Conservation (phyloP, 2,888 invertebrate genomes). For the Dolichopus griseipennis region DNA sequence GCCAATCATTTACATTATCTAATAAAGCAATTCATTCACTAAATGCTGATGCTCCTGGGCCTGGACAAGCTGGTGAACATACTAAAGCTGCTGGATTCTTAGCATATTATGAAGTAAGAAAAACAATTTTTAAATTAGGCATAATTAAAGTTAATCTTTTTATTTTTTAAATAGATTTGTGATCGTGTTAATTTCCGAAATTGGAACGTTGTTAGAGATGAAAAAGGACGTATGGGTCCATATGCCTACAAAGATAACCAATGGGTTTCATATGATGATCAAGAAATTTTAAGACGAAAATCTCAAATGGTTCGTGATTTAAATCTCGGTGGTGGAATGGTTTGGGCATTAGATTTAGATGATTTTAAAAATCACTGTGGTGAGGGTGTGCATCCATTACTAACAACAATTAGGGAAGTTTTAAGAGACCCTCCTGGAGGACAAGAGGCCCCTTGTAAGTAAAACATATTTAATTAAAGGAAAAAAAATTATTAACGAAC, state of each 20-base stretch:
- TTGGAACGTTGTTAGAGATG: constrained; percentile 74
- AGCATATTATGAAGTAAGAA: constrained; percentile 72
- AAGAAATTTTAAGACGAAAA: constrained; percentile 67
- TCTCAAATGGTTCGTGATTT: constrained; percentile 67
- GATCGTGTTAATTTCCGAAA: constrained; percentile 66
- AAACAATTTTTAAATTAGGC: too few species aligned
- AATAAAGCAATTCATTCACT: constrained; percentile 55
- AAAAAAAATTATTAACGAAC: neutral
- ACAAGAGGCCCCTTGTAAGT: constrained; percentile 33
- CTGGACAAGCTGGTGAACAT: constrained; percentile 76
- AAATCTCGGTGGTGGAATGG: constrained; percentile 78
- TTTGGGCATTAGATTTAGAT: constrained; percentile 84
- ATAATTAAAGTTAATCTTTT: neutral
- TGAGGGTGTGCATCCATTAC: constrained; percentile 68
- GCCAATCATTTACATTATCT: constrained; percentile 69
- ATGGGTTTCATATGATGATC: constrained; percentile 87
- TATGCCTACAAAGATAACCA: constrained; percentile 79
- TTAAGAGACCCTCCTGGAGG: constrained; percentile 47
- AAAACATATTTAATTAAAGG: neutral
- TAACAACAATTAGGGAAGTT: constrained; percentile 66
- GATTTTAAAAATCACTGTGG: constrained; percentile 76
- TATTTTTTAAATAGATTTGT: constrained; percentile 55
- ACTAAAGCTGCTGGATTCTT: constrained; percentile 78
- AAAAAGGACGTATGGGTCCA: constrained; percentile 71
- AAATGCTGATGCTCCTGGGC: constrained; percentile 66